These are phyloP conservation scores for Drosophila subquinaria DNA, from an alignment of 2,888 invertebrate genomes.

Conservation along the genomic window DNA sequence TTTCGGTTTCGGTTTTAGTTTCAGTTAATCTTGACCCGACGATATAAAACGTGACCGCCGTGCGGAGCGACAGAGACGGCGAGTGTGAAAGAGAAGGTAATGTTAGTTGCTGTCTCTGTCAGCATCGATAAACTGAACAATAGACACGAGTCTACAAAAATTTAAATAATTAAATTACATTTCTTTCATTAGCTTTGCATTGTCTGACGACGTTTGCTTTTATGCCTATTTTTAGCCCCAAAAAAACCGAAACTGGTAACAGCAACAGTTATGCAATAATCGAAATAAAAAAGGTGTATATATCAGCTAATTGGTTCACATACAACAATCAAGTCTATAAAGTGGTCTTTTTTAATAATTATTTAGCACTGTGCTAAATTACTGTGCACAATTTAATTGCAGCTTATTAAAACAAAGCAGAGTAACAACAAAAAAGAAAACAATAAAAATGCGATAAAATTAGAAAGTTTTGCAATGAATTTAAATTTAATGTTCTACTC, in stretches of 20 bases:
- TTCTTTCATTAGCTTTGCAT: slow-evolving; percentile 39
- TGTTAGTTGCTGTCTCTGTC: not conserved
- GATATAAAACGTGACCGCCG: slow-evolving; percentile 57
- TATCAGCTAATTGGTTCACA: slow-evolving; percentile 2
- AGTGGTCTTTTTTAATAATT: not conserved
- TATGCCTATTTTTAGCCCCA: slow-evolving; percentile 39
- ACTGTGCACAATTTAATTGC: slow-evolving; percentile 29
- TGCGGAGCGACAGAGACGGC: not conserved
- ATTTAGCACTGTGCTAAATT: slow-evolving; percentile 47
- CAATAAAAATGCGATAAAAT: slow-evolving; percentile 2
- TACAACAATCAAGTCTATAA: not conserved
- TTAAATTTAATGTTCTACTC: not conserved
- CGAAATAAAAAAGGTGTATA: not conserved
- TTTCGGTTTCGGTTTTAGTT: slow-evolving; percentile 38
- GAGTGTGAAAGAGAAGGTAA: not conserved
- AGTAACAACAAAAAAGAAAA: not conserved
- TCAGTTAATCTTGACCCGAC: slow-evolving; percentile 65
- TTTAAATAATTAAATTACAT: slow-evolving; percentile 71
- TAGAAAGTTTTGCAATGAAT: slow-evolving; percentile 24
- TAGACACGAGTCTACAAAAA: slow-evolving; percentile 36
- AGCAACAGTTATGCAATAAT: slow-evolving; percentile 37
- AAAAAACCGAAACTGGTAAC: slow-evolving; percentile 7
- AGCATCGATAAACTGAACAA: slow-evolving; percentile 18
- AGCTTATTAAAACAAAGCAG: slow-evolving; percentile 25
- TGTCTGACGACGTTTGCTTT: slow-evolving; percentile 5